Evolutionary conservation across 2,113 vertebrate species (phyloP).

Genomic region (Eulacestoma nigropectus): DNA sequence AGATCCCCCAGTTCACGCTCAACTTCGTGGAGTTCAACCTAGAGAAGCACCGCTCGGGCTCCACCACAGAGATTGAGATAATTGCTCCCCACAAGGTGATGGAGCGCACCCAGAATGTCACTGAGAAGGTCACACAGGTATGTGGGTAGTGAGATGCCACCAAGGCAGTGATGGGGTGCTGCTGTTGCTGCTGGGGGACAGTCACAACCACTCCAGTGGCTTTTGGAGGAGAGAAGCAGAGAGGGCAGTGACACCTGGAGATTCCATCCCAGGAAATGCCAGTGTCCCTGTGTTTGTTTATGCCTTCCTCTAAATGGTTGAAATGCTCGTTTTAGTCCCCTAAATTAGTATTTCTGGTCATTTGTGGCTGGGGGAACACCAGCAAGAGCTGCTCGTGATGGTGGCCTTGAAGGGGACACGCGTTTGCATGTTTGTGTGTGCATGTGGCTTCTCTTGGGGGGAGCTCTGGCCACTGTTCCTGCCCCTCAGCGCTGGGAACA

Average conservation of each 20-base stretch:
- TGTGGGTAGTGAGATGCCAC: neutral
- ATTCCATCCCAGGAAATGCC: neutral
- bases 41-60: slow-evolving; percentile 86
- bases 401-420: neutral
- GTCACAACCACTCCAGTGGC: neutral
- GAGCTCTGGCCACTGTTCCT: neutral
- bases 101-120: slow-evolving; percentile 95
- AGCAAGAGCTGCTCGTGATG: neutral
- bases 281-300: neutral
- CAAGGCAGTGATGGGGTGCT: neutral
- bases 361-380: neutral
- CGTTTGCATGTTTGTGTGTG: accelerated
- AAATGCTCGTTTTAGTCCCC: neutral
- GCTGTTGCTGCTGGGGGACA: neutral
- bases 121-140: slow-evolving; percentile 95
- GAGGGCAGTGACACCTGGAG: neutral
- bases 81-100: slow-evolving; percentile 94
- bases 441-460: accelerated
- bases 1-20: slow-evolving; percentile 93
- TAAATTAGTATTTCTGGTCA: neutral
- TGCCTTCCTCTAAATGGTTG: neutral
- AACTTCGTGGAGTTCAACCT: slow-evolving; percentile 88
- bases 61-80: slow-evolving; percentile 93
- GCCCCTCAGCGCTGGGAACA: accelerated
- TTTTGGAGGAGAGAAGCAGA: neutral